These are phyloP conservation scores for Eretmochelys imbricata DNA, from an alignment of 2,113 vertebrate genomes.

Conservation along the genomic window DNA sequence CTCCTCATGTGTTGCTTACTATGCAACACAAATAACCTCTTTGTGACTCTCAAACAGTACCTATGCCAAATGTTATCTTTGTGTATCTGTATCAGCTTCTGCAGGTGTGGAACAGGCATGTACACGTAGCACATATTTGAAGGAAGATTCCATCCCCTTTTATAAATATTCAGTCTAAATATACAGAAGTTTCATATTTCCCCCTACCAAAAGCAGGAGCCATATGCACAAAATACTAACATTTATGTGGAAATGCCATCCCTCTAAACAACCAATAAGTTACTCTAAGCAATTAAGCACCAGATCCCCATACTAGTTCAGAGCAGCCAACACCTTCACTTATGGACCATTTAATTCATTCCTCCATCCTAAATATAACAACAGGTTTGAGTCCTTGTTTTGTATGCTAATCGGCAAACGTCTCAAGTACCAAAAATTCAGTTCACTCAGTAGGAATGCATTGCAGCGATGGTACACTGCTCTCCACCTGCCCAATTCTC, in stretches of 20 bases:
- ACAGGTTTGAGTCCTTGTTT: background rate
- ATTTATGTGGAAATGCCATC: background rate
- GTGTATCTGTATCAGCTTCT: fast-evolving
- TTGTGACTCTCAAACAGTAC: background rate
- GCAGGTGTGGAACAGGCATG: background rate
- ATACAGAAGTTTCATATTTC: background rate
- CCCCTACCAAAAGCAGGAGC: background rate
- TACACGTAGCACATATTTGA: background rate
- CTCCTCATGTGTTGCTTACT: background rate
- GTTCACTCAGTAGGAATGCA: background rate
- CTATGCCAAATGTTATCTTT: background rate
- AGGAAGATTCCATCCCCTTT: background rate
- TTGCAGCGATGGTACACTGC: fast-evolving
- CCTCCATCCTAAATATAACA: background rate
- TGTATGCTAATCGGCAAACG: background rate
- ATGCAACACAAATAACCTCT: background rate
- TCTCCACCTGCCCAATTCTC: background rate
- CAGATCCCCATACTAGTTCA: background rate
- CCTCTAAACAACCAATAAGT: background rate
- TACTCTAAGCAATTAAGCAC: background rate
- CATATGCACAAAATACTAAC: background rate
- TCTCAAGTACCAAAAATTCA: fast-evolving
- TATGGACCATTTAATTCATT: background rate
- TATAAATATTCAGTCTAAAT: conserved; percentile 31
- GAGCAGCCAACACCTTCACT: background rate